phyloP scores from a whole-genome alignment of 2,797 vertebrate species.

The Pogoniulus pusillus region DNA sequence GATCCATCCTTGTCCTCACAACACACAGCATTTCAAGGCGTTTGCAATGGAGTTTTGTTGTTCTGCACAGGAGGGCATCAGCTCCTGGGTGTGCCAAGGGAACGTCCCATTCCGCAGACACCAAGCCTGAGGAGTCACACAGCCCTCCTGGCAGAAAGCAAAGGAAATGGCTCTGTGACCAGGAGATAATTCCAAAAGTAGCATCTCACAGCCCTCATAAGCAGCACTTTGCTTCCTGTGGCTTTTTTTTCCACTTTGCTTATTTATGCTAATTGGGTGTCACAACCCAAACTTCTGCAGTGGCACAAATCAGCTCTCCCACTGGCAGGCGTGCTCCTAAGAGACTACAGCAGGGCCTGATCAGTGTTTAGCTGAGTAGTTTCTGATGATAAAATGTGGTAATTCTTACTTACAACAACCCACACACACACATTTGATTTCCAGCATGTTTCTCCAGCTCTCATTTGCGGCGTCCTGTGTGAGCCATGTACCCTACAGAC shows the following conservation, averaged over 20 bases:
- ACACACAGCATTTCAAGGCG: neutral
- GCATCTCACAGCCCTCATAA: neutral
- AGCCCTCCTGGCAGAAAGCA: neutral
- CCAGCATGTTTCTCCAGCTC: neutral
- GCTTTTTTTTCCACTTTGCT: neutral
- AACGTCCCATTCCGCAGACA: neutral
- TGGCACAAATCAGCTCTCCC: slow-evolving; percentile 35
- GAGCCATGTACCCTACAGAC: neutral
- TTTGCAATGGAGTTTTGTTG: neutral
- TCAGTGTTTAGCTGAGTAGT: neutral
- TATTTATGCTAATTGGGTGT: slow-evolving; percentile 8
- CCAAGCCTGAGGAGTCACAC: neutral
- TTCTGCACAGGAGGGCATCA: neutral
- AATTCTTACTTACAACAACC: neutral
- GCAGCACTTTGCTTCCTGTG: neutral
- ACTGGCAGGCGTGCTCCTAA: slow-evolving; percentile 1
- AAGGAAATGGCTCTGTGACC: slow-evolving; percentile 16
- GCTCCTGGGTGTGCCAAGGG: neutral
- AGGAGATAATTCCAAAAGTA: neutral
- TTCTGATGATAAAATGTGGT: neutral
- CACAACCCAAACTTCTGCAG: slow-evolving; percentile 29
- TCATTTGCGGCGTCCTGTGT: neutral
- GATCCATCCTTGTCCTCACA: neutral
- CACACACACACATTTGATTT: neutral
- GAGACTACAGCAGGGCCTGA: neutral